A percentile compares a stretch with the other conserved stretches of the same genome.
Evolutionary conservation across 1,140 invertebrate genomes (phyloP).

Genomic region (Schlechtendalia chinensis): DNA sequence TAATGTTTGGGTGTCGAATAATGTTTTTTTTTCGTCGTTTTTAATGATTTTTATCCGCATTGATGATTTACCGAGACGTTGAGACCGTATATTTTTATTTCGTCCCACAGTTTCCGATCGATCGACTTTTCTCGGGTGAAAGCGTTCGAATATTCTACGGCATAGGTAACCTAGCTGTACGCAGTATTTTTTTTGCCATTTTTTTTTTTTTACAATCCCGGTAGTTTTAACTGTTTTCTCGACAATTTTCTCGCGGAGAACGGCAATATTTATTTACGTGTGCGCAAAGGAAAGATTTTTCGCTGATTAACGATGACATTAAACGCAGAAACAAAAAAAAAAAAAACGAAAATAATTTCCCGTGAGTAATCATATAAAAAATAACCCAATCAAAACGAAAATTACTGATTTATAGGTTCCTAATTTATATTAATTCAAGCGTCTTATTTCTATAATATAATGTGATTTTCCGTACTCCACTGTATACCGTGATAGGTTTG

Average conservation of each 20-base stretch:
- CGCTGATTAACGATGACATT: constrained; percentile 37
- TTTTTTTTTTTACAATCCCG: not conserved
- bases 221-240: constrained; percentile 29
- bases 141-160: constrained; percentile 36
- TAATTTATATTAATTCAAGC: constrained; percentile 10
- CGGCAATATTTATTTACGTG: constrained; percentile 10
- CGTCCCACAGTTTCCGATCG: constrained; percentile 31
- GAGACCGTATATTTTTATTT: constrained; percentile 16
- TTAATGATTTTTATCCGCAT: not conserved
- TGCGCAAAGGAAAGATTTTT: constrained; percentile 11
- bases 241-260: constrained; percentile 1
- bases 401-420: constrained; percentile 21
- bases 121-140: constrained; percentile 45
- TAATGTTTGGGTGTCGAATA: no score
- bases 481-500: not conserved
- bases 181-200: not conserved
- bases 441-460: not conserved
- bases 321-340: not conserved
- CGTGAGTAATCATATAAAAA: not conserved
- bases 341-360: not conserved
- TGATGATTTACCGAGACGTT: not conserved
- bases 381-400: constrained; percentile 13
- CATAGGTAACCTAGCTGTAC: not conserved
- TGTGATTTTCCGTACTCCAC: not conserved
- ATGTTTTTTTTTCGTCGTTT: no score